phyloP scores from a whole-genome alignment of 2,113 vertebrate species.

The Motacilla tschutschensis region DNA sequence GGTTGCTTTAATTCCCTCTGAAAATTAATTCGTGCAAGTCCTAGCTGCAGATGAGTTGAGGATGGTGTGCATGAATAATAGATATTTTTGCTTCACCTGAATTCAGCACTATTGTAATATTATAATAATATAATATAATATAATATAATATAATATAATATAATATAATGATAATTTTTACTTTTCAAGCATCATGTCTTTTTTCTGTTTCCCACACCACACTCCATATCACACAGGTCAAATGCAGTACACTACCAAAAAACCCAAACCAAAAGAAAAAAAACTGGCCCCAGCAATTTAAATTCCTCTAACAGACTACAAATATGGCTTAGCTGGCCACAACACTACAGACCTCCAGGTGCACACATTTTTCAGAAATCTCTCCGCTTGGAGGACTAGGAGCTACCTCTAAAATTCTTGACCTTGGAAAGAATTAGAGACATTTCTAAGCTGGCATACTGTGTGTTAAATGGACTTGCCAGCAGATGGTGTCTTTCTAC shows the following conservation, averaged over 20 bases:
- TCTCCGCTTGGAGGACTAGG: not conserved
- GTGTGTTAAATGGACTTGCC: constrained; percentile 8
- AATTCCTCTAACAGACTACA: not conserved
- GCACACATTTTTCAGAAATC: not conserved
- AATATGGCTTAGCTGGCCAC: not conserved
- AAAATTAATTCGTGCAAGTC: not conserved
- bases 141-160: not conserved
- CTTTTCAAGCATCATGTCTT: not conserved
- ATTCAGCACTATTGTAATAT: not conserved
- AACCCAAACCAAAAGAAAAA: not conserved
- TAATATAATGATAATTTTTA: not conserved
- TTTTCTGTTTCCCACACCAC: not conserved
- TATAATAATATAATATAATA: not conserved
- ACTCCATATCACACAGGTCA: not conserved
- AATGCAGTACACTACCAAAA: not conserved
- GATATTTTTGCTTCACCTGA: not conserved
- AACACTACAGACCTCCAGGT: not conserved
- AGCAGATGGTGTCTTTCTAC: constrained; percentile 51
- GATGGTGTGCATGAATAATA: not conserved
- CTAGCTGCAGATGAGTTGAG: not conserved
- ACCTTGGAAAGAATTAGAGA: not conserved
- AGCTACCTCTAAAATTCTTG: not conserved
- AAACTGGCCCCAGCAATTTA: not conserved
- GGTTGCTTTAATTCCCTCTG: not conserved
- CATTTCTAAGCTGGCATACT: not conserved